Evolutionary conservation across 2,113 vertebrate genomes (phyloP), one percentile per base, ranked within the genome.

Genomic region (Cephalopholis sonnerati): DNA sequence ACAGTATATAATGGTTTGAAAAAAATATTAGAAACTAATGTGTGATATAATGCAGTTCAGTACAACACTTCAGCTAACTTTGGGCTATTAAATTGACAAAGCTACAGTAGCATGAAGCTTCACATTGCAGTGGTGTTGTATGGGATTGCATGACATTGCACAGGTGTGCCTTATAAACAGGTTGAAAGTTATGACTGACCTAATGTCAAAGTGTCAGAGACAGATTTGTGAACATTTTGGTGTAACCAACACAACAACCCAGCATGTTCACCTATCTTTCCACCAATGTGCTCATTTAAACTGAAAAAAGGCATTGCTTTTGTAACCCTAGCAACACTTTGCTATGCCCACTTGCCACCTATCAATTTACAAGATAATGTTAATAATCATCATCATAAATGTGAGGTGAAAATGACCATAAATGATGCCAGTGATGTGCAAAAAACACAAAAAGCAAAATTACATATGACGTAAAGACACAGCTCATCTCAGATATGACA

Each of bases 241-340:
- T 18, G 18, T 5, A 32, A 55, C 55, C 50, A 80, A 27, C 46
- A 69, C 55, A 65, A 57, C 61, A 32, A 1, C 50, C 25, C 24
- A 24, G 8, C 27, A 13, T 50, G n/a, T 16, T 46, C 5, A n/a
- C 32, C 22, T 50, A 22, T 44, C 46, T 41, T n/a, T 68, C 39
- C 25, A 73, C n/a, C 20, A 1, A 22, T 41, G 16, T 64, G 17
- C 13, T 57, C 36, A 57, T 32, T 72, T 1, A 64, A 63, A 18
- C 22, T 15, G 2, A 61, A 44, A 24, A n/a, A 41, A 24, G 5
- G 15, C 7, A 20, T 51, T 69, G 66, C 67, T 58, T 81, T 25
- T 24, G 15, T 76, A 32, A 32, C 65, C 58, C n/a, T 58, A 22
- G 58, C 15, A 85, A 80, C 29, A 18, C 22, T 41, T 15, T 39